These are phyloP conservation scores for Hydriomena furcata DNA, from an alignment of 2,888 invertebrate genomes.

Conservation along the genomic window DNA sequence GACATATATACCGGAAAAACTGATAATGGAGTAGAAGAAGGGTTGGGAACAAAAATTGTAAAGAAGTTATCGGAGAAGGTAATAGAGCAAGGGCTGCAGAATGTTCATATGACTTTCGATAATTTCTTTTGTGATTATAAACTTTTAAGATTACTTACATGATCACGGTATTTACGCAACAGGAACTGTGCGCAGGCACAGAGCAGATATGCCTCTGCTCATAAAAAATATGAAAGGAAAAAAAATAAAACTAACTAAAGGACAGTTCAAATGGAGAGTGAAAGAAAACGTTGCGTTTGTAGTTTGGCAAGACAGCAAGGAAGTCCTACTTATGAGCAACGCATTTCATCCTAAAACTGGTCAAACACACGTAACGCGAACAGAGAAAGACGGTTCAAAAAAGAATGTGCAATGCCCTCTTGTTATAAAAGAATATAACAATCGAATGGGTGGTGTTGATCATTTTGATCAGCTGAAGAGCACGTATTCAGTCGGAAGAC, in stretches of 20 bases:
- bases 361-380: slow-evolving; percentile 21
- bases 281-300: slow-evolving; percentile 34
- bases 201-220: slow-evolving; percentile 21
- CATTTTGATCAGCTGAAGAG: not conserved
- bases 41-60: slow-evolving; percentile 30
- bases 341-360: slow-evolving; percentile 38
- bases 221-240: slow-evolving; percentile 17
- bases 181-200: slow-evolving; percentile 36
- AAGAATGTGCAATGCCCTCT: not conserved
- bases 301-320: slow-evolving; percentile 37
- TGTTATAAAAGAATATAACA: not conserved
- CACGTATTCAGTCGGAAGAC: not conserved
- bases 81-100: not conserved
- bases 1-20: slow-evolving; percentile 28
- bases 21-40: slow-evolving; percentile 6
- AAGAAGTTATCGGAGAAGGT: slow-evolving; percentile 30
- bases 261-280: slow-evolving; percentile 35
- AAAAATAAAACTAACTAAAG: slow-evolving; percentile 27
- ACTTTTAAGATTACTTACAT: slow-evolving; percentile 33
- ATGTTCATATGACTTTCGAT: slow-evolving; percentile 31
- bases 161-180: slow-evolving; percentile 30
- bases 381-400: not conserved
- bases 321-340: slow-evolving; percentile 34
- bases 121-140: slow-evolving; percentile 34
- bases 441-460: not conserved